phyloP scores from a whole-genome alignment of 2,113 vertebrate genomes.

The Girardinichthys multiradiatus region DNA sequence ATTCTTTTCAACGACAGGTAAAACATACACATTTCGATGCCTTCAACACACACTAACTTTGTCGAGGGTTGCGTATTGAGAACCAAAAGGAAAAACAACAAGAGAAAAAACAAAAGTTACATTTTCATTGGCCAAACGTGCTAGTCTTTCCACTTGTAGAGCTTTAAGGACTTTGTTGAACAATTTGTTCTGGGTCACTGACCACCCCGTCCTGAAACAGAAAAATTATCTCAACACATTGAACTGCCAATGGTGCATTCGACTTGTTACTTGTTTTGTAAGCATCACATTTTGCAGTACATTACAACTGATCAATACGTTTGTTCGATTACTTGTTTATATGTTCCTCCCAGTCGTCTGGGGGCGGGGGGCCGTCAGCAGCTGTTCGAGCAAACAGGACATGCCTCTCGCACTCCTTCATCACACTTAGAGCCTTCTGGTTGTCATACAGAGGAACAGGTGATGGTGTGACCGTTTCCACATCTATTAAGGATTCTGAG shows the following conservation, averaged over 20 bases:
- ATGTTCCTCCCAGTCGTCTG: conserved; percentile 98
- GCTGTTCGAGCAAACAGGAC: conserved; percentile 95
- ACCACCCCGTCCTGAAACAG: conserved; percentile 90
- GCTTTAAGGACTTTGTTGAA: conserved; percentile 98
- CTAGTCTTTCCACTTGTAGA: conserved; percentile 91
- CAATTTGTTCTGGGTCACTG: conserved; percentile 92
- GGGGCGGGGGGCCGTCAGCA: conserved; percentile 91
- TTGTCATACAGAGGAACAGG: conserved; percentile 93
- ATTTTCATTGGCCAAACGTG: conserved; percentile 93
- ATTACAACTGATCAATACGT: not conserved
- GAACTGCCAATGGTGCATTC: not conserved
- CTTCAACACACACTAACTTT: not conserved
- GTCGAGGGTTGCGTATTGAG: not conserved
- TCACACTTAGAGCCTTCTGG: conserved; percentile 94
- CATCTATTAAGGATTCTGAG: conserved; percentile 87
- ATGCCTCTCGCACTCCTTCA: conserved; percentile 97
- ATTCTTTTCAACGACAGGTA: not conserved
- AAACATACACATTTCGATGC: not conserved
- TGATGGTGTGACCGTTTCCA: conserved; percentile 86
- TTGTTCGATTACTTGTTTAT: conserved; percentile 86
- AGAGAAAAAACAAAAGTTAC: conserved; percentile 75
- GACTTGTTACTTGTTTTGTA: not conserved
- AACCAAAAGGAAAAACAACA: not conserved
- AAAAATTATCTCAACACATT: conserved; percentile 19
- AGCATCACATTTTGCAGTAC: not conserved